Base-by-base conservation (phyloP, 2,113 vertebrate species). In the Aptenodytes patagonicus region DNA sequence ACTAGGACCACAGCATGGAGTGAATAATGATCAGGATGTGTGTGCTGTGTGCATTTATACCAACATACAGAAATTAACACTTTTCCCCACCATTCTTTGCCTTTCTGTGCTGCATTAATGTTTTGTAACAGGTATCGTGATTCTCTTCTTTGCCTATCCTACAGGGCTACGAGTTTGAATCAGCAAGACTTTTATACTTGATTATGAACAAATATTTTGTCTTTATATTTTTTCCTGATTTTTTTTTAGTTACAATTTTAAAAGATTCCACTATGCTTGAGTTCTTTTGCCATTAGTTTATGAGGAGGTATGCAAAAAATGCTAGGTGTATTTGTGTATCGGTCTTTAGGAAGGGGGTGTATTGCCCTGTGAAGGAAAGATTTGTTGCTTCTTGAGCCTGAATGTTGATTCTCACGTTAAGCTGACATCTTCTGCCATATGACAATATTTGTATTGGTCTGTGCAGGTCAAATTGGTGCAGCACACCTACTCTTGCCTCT, bases 401-500 rank as follows among this genome's bases (percentile, higher is more conserved):
- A 38, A 21, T 11, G 51, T 61, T 87, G 34, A 18, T 40, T 69
- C 78, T 94, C 38, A 8, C 6, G 5, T 60, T 44, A 44, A 51
- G n/a, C 51, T 11, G 38, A 3, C 72, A 1, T 4, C 15, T 46
- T 26, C 68, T 85, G 73, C 85, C 76, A 3, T 46, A 10, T 97
- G 77, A 96, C 72, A 2, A 4, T 60, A 11, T 22, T 18, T 60
- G 51, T 62, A 5, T 93, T 95, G 77, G 47, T 93, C 65, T 77
- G 52, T 87, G 24, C 93, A 99, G 99, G 99, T 99, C 93, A 99
- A 99, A 96, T 98, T 99, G 97, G 99, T 99, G 94, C 99, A 99
- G 98, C 99, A 99, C 96, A 99, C 99, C 89, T 99, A 99, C 97
- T 99, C 99, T 86, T 99, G 99, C 98, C 98, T 99, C 94, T 99